These are phyloP conservation scores for Dione vanillae DNA, from an alignment of 2,888 invertebrate species.

Conservation along the genomic window DNA sequence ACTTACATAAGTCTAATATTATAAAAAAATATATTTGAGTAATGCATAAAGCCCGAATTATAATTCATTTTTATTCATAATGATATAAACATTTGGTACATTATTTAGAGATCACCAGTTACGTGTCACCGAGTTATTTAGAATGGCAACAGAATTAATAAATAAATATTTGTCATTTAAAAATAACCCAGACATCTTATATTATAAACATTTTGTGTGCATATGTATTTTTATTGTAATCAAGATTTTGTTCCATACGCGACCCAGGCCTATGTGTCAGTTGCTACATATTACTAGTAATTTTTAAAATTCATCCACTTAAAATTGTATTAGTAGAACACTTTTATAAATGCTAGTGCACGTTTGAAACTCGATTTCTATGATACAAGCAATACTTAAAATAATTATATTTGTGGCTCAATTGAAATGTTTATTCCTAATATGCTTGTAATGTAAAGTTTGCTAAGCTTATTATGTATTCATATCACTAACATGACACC, in stretches of 20 bases:
- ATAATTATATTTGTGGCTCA: slow-evolving; percentile 34
- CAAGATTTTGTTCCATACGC: slow-evolving; percentile 50
- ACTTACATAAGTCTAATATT: slow-evolving; percentile 32
- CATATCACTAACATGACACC: slow-evolving; percentile 1
- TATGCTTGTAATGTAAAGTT: slow-evolving; percentile 27
- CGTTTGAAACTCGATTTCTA: slow-evolving; percentile 45
- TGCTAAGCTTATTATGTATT: slow-evolving; percentile 19
- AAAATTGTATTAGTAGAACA: slow-evolving; percentile 30
- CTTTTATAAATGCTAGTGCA: slow-evolving; percentile 34
- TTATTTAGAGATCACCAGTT: background rate
- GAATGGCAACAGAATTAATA: slow-evolving; percentile 6
- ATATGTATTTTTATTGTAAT: background rate
- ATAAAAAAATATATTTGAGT: slow-evolving; percentile 28
- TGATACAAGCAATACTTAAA: slow-evolving; percentile 40
- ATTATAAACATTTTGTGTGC: background rate
- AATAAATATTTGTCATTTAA: background rate
- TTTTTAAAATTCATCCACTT: slow-evolving; percentile 46
- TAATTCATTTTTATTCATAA: background rate
- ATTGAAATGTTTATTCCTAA: slow-evolving; percentile 35
- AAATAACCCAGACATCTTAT: background rate
- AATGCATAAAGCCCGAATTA: background rate
- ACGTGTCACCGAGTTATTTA: background rate
- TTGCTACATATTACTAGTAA: slow-evolving; percentile 51
- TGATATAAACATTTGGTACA: background rate
- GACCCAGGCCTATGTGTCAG: slow-evolving; percentile 68